Evolutionary conservation across 2,888 invertebrate species (phyloP), one percentile per base, ranked within the genome.

Genomic region (Artemia sinica): DNA sequence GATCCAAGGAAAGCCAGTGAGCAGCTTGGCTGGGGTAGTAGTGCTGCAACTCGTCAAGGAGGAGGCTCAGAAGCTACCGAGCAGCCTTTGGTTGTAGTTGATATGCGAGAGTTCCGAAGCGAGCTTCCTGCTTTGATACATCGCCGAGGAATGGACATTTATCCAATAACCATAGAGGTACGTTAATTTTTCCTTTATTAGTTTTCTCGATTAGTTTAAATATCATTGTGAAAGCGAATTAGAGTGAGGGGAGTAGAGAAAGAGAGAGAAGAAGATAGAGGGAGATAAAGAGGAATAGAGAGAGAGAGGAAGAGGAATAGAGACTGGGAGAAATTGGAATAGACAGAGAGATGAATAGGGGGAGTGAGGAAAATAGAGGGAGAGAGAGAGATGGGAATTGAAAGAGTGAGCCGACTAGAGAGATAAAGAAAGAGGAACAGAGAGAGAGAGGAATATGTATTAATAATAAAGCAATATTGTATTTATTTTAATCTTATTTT

Each of bases 51-150:
- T 5, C 81, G 86, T 71, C 85, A 86, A 82, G 89, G 84, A 73
- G 88, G 84, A 76, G 76, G 75, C 13, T 74, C 73, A 48, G 72
- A 72, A 12, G 73, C 73, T 14, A 72, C 75, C 41, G 52, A 14
- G 48, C 69, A 50, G 10, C 66, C 74, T 48, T 50, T 74, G 2
- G 71, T 84, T 4, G 79, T 99, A 73, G 95, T 99, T 13, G 98
- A 98, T 78, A 92, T 96, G 88, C 83, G 98, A 73, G 98, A 98
- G 80, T 98, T 98, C 77, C 84, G 96, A 58, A 94, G 95, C 69
- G 96, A 97, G 78, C 81, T 98, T 67, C 98, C 98, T 0, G 87
- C 93, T 3, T 80, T 97, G 67, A 85, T 98, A 70, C 95, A 98
- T 77, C 87, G 88, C 75, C 84, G 91, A 69, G 94, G 94, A 9